Evolutionary conservation across 2,888 invertebrate genomes (phyloP).

Genomic region (Coenonympha glycerion): DNA sequence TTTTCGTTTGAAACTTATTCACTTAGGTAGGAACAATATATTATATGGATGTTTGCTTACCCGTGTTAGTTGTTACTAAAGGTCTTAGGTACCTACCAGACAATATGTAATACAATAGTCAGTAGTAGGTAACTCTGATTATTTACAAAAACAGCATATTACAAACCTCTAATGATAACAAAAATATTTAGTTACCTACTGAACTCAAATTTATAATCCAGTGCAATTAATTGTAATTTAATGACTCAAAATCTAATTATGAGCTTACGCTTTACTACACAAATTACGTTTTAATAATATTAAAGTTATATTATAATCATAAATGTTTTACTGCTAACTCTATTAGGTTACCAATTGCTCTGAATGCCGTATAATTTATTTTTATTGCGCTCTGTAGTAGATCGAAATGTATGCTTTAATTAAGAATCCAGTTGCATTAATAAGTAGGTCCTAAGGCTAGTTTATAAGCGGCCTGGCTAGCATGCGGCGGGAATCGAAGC

Average conservation of each 20-base stretch:
- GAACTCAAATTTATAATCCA: neutral
- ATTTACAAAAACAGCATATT: too few species aligned
- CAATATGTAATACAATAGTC: too few species aligned
- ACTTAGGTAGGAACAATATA: too few species aligned
- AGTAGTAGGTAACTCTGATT: too few species aligned
- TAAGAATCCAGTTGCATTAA: constrained; percentile 30
- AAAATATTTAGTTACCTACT: too few species aligned
- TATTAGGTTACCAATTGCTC: neutral
- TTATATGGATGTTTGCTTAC: too few species aligned
- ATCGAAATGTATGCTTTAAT: constrained; percentile 21
- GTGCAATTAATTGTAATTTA: neutral
- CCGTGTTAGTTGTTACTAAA: too few species aligned
- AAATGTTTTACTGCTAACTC: neutral
- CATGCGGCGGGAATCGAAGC: constrained; percentile 56
- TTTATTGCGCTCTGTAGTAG: constrained; percentile 11
- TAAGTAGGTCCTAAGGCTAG: constrained; percentile 46
- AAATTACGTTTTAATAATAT: constrained; percentile 4
- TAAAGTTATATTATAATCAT: neutral
- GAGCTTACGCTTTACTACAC: neutral
- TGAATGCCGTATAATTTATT: constrained; percentile 9
- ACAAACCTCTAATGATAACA: too few species aligned
- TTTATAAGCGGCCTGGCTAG: constrained; percentile 52
- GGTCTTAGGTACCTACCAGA: too few species aligned
- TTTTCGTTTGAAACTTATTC: too few species aligned
- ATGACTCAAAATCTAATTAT: neutral